These are phyloP conservation scores for Meleagris gallopavo DNA, from an alignment of 2,113 vertebrate species.

Conservation along the genomic window DNA sequence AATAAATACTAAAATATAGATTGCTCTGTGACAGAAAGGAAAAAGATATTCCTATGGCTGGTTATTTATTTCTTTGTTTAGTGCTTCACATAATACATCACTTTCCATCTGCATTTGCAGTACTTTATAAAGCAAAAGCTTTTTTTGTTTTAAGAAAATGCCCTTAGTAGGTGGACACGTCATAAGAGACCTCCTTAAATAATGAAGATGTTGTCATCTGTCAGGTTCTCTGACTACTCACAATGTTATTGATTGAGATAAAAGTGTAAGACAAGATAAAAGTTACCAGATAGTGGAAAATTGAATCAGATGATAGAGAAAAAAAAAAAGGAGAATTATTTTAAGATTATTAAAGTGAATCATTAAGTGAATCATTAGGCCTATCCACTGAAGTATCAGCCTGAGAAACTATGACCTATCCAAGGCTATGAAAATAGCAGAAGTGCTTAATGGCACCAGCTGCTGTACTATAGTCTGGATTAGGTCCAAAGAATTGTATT, in stretches of 20 bases:
- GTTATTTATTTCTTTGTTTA: slow-evolving; percentile 70
- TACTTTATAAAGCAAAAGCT: slow-evolving; percentile 41
- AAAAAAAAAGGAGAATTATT: background rate
- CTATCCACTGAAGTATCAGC: background rate
- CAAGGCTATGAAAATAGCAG: background rate
- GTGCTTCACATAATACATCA: slow-evolving; percentile 38
- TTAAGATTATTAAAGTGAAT: slow-evolving; percentile 31
- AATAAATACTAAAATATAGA: slow-evolving; percentile 62
- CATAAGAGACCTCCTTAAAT: slow-evolving; percentile 51
- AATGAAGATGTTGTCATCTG: slow-evolving; percentile 57
- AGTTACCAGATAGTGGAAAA: slow-evolving; percentile 22
- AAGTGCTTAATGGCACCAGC: background rate
- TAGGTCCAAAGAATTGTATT: background rate
- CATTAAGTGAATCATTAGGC: background rate
- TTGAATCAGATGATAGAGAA: background rate
- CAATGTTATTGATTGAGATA: slow-evolving; percentile 6
- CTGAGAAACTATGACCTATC: background rate
- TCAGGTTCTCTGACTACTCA: slow-evolving; percentile 44
- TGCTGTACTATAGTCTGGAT: background rate
- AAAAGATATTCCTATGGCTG: slow-evolving; percentile 12
- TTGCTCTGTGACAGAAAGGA: slow-evolving; percentile 41
- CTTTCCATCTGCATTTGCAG: slow-evolving; percentile 40
- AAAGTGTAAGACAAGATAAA: background rate
- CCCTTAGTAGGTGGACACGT: background rate
- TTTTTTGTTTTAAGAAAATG: background rate